A percentile compares a stretch with the other conserved stretches of the same genome.
These are phyloP conservation scores for Callimorpha dominula DNA, from an alignment of 2,888 invertebrate genomes.

Conservation along the genomic window DNA sequence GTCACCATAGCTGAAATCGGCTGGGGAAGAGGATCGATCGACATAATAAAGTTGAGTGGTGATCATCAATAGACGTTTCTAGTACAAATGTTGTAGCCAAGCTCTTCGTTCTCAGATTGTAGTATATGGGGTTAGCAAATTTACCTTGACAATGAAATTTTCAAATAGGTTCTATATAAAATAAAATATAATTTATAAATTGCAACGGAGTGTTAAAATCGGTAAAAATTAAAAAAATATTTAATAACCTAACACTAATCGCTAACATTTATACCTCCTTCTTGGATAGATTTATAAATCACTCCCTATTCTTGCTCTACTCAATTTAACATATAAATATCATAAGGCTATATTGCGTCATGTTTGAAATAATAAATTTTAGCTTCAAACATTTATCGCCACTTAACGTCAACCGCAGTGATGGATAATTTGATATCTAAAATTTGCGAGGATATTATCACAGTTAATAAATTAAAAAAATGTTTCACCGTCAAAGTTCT, in stretches of 20 bases:
- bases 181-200: neutral
- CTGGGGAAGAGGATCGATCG: too few relatives aligned
- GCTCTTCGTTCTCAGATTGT: too few relatives aligned
- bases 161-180: neutral
- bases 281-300: neutral
- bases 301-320: neutral
- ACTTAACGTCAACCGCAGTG: neutral
- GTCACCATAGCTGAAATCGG: too few relatives aligned
- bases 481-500: neutral
- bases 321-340: neutral
- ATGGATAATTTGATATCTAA: neutral
- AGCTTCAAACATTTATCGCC: neutral
- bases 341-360: neutral
- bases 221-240: neutral
- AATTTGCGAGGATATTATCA: neutral
- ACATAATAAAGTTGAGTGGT: too few relatives aligned
- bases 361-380: neutral
- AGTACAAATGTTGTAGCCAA: too few relatives aligned
- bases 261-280: neutral
- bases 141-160: neutral
- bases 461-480: neutral
- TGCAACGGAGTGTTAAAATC: neutral
- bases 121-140: neutral
- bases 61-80: too few relatives aligned
- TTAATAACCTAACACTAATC: neutral